A percentile compares a stretch with the other conserved stretches of the same genome.
phyloP scores from a whole-genome alignment of 2,113 vertebrate genomes.

The Gasterosteus nipponicus region DNA sequence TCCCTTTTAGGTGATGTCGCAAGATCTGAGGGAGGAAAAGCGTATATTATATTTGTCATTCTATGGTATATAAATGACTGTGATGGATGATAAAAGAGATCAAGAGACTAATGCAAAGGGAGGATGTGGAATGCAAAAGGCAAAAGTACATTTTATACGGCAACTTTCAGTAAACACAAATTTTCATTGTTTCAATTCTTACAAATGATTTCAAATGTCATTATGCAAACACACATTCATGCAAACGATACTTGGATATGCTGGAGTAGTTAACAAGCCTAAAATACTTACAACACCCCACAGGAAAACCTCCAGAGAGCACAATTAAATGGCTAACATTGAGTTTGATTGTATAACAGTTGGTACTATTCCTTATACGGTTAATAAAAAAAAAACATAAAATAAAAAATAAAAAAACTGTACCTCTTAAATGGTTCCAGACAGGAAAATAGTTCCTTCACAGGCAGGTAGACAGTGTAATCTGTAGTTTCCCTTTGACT shows the following conservation, averaged over 20 bases:
- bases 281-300: neutral
- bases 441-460: constrained; percentile 55
- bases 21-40: constrained; percentile 41
- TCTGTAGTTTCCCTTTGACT: constrained; percentile 56
- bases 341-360: constrained; percentile 11
- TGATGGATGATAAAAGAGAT: neutral
- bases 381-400: constrained; percentile 17
- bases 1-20: constrained; percentile 12
- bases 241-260: neutral
- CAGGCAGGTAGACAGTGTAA: constrained; percentile 58
- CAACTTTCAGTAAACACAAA: neutral
- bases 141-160: neutral
- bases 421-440: constrained; percentile 69
- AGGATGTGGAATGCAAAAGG: neutral
- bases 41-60: constrained; percentile 10
- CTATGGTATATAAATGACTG: neutral
- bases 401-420: neutral
- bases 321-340: constrained; percentile 25
- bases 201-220: neutral
- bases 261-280: constrained; percentile 21
- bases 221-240: constrained; percentile 3
- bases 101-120: neutral
- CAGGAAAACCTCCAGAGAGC: constrained; percentile 9
- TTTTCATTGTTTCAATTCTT: neutral
- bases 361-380: constrained; percentile 14